These are phyloP conservation scores for Syngnathus floridae DNA, from an alignment of 2,113 vertebrate genomes.

Conservation along the genomic window DNA sequence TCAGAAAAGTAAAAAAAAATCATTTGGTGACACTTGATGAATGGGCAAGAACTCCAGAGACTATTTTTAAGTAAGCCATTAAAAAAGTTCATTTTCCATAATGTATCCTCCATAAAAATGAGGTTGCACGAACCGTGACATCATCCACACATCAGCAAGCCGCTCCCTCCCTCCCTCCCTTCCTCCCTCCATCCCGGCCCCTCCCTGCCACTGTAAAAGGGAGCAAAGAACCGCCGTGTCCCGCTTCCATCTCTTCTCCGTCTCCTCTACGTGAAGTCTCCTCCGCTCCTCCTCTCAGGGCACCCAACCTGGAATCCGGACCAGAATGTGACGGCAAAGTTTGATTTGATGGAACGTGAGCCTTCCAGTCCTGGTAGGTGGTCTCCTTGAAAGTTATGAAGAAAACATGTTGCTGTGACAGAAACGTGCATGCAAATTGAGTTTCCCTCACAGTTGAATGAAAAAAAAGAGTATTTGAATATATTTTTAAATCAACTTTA, in stretches of 20 bases:
- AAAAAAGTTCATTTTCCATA: background rate
- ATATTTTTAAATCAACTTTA: constrained; percentile 34
- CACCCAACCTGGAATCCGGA: constrained; percentile 1
- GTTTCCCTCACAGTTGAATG: background rate
- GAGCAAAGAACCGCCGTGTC: constrained; percentile 29
- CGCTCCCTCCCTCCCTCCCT: background rate
- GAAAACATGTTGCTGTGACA: background rate
- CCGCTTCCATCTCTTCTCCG: constrained; percentile 32
- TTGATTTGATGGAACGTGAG: constrained; percentile 6
- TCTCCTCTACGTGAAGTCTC: constrained; percentile 19
- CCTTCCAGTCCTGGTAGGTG: background rate
- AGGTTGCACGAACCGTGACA: constrained; percentile 2
- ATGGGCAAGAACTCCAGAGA: background rate
- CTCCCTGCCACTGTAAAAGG: constrained; percentile 44
- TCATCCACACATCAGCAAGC: constrained; percentile 7
- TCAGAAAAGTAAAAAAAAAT: background rate
- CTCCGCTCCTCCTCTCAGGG: constrained; percentile 16
- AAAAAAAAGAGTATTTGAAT: background rate
- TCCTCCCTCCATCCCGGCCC: constrained; percentile 20
- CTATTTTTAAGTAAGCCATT: background rate
- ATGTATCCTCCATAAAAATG: background rate
- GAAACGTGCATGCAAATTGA: background rate
- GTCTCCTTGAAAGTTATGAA: constrained; percentile 35
- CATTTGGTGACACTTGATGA: background rate
- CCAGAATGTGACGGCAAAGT: constrained; percentile 2